A percentile compares a stretch with the other conserved stretches of the same genome.
These are phyloP conservation scores for Dasypogon diadema DNA, from an alignment of 2,888 invertebrate genomes.

Conservation along the genomic window DNA sequence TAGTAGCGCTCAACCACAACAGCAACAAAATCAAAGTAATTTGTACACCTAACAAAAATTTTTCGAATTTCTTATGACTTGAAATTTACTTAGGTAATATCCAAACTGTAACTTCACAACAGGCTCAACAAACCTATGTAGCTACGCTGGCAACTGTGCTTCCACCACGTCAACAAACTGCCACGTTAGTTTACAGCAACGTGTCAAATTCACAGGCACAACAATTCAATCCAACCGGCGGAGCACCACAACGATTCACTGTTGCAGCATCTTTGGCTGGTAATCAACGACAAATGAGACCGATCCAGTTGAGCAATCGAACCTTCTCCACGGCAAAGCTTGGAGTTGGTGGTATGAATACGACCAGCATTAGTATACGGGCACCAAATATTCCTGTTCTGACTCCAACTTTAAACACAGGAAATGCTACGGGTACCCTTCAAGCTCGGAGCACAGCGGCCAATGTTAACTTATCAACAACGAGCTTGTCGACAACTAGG, in stretches of 20 bases:
- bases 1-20: constrained; percentile 57
- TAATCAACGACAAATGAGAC: constrained; percentile 65
- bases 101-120: constrained; percentile 55
- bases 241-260: constrained; percentile 62
- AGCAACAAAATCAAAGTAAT: constrained; percentile 52
- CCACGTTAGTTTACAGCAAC: constrained; percentile 67
- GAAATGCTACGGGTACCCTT: constrained; percentile 51
- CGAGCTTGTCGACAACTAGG: constrained; percentile 63
- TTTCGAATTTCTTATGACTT: not conserved
- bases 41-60: not conserved
- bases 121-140: constrained; percentile 65
- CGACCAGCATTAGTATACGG: constrained; percentile 67
- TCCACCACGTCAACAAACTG: constrained; percentile 65
- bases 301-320: constrained; percentile 64
- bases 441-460: constrained; percentile 58
- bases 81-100: constrained; percentile 2
- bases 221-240: constrained; percentile 63
- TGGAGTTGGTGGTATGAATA: constrained; percentile 61
- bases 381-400: constrained; percentile 64
- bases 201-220: constrained; percentile 62
- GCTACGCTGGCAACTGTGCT: constrained; percentile 65
- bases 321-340: constrained; percentile 65
- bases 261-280: constrained; percentile 63
- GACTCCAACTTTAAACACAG: constrained; percentile 60
- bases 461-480: constrained; percentile 62